A percentile compares a stretch with the other conserved stretches of the same genome.
Evolutionary conservation across 2,888 invertebrate species (phyloP).

Genomic region (Aelia acuminata): DNA sequence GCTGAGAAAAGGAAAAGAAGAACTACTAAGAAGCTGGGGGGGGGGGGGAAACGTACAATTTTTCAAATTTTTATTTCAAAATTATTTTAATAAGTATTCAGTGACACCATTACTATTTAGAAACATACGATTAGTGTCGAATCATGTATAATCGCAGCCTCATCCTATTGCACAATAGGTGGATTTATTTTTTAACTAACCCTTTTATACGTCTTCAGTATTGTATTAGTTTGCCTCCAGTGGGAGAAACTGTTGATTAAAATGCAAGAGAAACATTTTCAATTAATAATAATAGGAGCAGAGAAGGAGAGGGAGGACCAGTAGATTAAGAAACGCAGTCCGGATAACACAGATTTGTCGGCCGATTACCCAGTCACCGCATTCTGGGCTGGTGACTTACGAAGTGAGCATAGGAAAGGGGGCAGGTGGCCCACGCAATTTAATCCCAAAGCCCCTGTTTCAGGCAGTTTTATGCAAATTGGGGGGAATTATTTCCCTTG

Average conservation of each 20-base stretch:
- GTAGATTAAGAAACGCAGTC: background rate
- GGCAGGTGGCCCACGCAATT: constrained; percentile 2
- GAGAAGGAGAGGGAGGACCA: background rate
- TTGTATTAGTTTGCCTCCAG: background rate
- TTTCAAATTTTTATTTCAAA: background rate
- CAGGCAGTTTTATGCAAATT: constrained; percentile 34
- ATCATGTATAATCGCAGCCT: no score
- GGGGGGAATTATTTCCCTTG: constrained; percentile 9
- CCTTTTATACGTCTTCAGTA: no score
- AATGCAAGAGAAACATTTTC: background rate
- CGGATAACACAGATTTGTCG: constrained; percentile 1
- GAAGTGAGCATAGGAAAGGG: background rate
- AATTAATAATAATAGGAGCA: background rate
- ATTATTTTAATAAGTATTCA: no score
- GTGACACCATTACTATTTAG: no score
- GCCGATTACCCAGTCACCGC: background rate
- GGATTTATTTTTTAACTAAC: no score
- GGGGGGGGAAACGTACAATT: background rate
- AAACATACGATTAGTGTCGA: no score
- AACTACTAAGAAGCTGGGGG: background rate
- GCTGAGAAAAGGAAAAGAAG: background rate
- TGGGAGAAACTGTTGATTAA: background rate
- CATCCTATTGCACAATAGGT: no score
- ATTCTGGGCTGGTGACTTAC: background rate
- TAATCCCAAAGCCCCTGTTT: constrained; percentile 31